These are phyloP conservation scores for Amphiprion percula DNA, from an alignment of 2,113 vertebrate genomes.

Conservation along the genomic window DNA sequence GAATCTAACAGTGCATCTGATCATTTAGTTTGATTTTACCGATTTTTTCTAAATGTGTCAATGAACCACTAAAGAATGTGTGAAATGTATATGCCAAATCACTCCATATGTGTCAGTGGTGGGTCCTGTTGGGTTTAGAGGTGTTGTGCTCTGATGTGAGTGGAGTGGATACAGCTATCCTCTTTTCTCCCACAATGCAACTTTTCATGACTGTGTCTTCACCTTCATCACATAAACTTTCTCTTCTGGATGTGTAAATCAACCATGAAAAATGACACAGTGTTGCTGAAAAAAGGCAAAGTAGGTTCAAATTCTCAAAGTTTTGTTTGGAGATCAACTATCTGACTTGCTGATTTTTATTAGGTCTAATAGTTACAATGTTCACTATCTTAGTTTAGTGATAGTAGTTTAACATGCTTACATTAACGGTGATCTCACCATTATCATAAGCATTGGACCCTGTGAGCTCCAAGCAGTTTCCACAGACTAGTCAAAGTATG, in stretches of 20 bases:
- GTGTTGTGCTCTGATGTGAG: conserved; percentile 72
- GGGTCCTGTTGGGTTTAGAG: conserved; percentile 70
- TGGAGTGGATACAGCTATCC: conserved; percentile 87
- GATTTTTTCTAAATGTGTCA: background rate
- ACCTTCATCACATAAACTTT: conserved; percentile 42
- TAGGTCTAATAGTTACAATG: too few species aligned
- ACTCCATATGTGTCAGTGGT: conserved; percentile 72
- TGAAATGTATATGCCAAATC: conserved; percentile 83
- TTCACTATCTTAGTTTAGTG: too few species aligned
- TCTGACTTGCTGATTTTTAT: too few species aligned
- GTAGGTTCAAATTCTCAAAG: background rate
- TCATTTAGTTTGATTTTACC: background rate
- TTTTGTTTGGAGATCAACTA: background rate
- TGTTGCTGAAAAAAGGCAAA: conserved; percentile 59
- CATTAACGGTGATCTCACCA: too few species aligned
- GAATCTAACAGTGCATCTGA: background rate
- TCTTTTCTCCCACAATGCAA: conserved; percentile 70
- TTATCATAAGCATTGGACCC: too few species aligned
- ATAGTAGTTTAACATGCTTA: too few species aligned
- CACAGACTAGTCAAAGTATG: too few species aligned
- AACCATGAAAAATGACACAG: conserved; percentile 28
- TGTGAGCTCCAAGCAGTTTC: too few species aligned
- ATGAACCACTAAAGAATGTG: conserved; percentile 34
- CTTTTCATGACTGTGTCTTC: conserved; percentile 75
- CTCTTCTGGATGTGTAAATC: conserved; percentile 38